Base-by-base conservation (phyloP, 2,888 invertebrate genomes). In the Caenorhabditis panamensis region DNA sequence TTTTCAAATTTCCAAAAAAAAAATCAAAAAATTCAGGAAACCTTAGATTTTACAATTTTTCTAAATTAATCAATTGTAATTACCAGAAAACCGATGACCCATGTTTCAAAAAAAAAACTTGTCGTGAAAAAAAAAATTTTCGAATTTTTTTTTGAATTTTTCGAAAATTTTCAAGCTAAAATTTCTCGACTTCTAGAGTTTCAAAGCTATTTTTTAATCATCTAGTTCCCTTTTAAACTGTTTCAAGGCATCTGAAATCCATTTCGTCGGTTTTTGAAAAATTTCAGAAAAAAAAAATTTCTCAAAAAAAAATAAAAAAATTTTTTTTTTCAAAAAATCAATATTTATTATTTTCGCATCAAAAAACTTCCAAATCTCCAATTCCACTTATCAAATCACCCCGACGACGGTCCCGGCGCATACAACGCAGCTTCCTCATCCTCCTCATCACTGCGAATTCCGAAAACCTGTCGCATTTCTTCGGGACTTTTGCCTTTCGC, bases 401-500 rank as follows among this genome's bases (percentile, higher is more conserved):
- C 2, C 2, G n/a, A 9, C 47, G 69, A 69, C 13, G 69, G 69
- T 36, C 69, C 69, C 24, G 69, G 59, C 8, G 36, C 59, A 24
- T 69, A 16, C 11, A 69, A 59, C 11, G 69, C 59, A 3, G 61
- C 37, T 61, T 69, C 69, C 4, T 58, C 69, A 37, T 69, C 69
- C 51, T 69, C 69, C 26, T 69, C 69, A 51, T 69, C 69, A 26
- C 58, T 31, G 20, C 59, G 13, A 24, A 69, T 69, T 4, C 69
- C 69, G 26, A 69, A 69, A 13, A 69, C 51, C 26, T 51, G 24
- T n/a, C 69, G 31, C 36, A 69, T 24, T 20, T 69, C 37, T n/a
- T 49, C 59, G 16, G 69, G 69, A 37, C 37, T 61, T 18, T 69
- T 69, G 31, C 69, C 69, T 37, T 69, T 69, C 20, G 69, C 69